Base-by-base conservation (phyloP, 2,888 invertebrate genomes). In the Smittia sp. region DNA sequence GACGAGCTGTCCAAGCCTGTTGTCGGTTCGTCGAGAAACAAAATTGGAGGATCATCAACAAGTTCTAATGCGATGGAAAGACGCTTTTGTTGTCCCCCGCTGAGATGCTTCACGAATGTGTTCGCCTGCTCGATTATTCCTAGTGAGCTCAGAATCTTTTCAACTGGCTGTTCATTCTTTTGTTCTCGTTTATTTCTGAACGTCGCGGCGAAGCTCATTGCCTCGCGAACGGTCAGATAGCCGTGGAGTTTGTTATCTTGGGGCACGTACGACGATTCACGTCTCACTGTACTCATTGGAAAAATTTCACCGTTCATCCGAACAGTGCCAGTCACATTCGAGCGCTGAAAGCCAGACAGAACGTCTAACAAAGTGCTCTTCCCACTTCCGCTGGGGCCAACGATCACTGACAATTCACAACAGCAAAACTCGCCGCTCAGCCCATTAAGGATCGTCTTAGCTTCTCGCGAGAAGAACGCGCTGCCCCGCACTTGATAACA, bases 201-300 rank as follows among this genome's bases (percentile, higher is more conserved):
- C 80, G 93, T 90, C 0, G 94, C 93, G 0, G 96, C 93, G 74
- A 94, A 88, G 77, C 85, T 85, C 87, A 97, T 92, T 9, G 93
- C 89, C 83, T 97, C 97, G 72, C 87, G 85, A 1, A 95, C 91
- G 1, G 93, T 93, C 39, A 97, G 85, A 79, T 92, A 86, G 0
- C 92, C 89, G 78, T 96, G 90, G 20, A 96, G 84, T 79, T 87
- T 86, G 77, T 92, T 91, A 77, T 93, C 90, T 81, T 97, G 97
- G 85, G 94, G 92, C 75, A 97, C 96, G 82, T 95, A 72, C 9
- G 72, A 72, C 1, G 39, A 72, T 22, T 20, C 20, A n/a, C 20
- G 9, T 39, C 27, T 58, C 9, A 72, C 32, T 1, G 18, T 1
- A 11, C 20, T 32, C 13, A 11, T 25, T 9, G 52, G 13, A 11